phyloP scores from a whole-genome alignment of 1,140 invertebrate species.

The Chironomus striatipennis region DNA sequence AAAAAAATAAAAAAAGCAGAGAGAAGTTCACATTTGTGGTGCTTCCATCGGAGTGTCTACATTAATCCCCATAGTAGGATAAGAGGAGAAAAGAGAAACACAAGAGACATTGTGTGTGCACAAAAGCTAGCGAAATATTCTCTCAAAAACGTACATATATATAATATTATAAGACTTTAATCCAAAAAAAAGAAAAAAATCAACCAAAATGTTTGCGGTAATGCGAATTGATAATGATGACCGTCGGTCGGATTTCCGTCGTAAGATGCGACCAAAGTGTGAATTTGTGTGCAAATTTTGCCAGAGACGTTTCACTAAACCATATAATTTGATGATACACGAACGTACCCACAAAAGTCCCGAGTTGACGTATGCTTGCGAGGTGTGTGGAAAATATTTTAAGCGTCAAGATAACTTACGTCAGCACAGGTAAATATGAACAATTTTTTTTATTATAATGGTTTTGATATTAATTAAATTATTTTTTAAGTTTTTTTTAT shows the following conservation, averaged over 20 bases:
- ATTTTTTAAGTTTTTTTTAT: constrained; percentile 2
- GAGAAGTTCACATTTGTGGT: too few relatives aligned
- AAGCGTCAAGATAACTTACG: constrained; percentile 92
- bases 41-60: background rate
- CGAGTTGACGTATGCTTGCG: constrained; percentile 96
- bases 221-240: constrained; percentile 86
- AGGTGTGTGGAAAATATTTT: constrained; percentile 97
- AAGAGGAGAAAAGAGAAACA: background rate
- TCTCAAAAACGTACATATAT: too few relatives aligned
- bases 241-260: constrained; percentile 80
- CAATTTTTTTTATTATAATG: constrained; percentile 24
- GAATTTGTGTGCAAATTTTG: constrained; percentile 99
- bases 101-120: background rate
- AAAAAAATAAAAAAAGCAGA: too few relatives aligned
- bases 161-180: background rate
- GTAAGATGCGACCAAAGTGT: constrained; percentile 89
- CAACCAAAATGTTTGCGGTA: constrained; percentile 70
- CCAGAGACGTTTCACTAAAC: constrained; percentile 96
- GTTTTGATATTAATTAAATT: constrained; percentile 27
- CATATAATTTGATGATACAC: constrained; percentile 99
- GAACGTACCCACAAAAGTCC: constrained; percentile 95
- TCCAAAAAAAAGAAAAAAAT: constrained; percentile 23
- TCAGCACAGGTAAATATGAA: constrained; percentile 72
- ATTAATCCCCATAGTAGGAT: background rate
- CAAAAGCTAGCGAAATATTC: background rate